Percentiles rank a stretch among this genome's conserved stretches.
phyloP scores from a whole-genome alignment of 2,888 invertebrate genomes.

The Lasioglossum vierecki region DNA sequence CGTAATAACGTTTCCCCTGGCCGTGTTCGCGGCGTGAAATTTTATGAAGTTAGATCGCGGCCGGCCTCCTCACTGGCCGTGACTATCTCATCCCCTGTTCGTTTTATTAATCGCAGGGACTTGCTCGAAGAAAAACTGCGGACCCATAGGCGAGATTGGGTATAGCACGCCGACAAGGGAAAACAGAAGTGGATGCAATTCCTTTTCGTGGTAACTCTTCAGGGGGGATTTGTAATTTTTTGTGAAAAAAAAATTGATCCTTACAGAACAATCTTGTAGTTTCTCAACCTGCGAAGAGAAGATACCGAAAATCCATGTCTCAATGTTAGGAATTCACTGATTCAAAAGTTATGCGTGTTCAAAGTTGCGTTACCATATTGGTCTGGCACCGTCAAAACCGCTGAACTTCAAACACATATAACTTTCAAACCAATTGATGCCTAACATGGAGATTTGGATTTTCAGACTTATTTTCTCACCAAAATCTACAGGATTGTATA shows the following conservation, averaged over 20 bases:
- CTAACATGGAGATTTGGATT: no score
- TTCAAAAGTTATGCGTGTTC: no score
- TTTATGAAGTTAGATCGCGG: constrained; percentile 19
- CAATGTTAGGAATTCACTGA: no score
- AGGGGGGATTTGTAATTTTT: neutral
- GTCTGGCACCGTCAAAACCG: no score
- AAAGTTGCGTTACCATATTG: no score
- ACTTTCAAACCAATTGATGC: no score
- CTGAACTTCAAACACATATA: no score
- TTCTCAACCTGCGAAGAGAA: no score
- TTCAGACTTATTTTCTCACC: no score
- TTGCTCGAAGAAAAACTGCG: neutral
- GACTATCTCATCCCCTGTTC: constrained; percentile 21
- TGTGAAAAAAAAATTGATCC: neutral
- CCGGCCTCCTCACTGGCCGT: neutral
- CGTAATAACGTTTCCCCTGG: constrained; percentile 18
- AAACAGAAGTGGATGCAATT: constrained; percentile 7
- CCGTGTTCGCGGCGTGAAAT: constrained; percentile 16
- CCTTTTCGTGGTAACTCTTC: neutral
- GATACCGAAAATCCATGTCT: no score
- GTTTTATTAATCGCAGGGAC: constrained; percentile 33
- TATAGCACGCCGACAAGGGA: constrained; percentile 8
- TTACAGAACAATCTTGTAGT: neutral
- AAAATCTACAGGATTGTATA: no score
- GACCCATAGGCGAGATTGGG: neutral